Base-by-base conservation (phyloP, 2,113 vertebrate genomes). In the Myiopsitta monachus region DNA sequence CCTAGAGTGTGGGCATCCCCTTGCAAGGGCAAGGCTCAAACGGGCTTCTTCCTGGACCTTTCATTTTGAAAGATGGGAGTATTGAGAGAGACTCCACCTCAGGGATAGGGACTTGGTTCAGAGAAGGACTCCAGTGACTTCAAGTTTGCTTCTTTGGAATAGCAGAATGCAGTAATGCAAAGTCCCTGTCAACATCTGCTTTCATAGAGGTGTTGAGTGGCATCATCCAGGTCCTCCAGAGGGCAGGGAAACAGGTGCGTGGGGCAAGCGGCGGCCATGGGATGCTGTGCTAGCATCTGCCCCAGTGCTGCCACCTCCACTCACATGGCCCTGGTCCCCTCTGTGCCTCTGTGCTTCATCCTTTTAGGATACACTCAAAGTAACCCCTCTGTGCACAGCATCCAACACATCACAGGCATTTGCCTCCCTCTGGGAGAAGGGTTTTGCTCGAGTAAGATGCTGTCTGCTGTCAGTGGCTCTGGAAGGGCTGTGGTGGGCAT, bases 211-310 rank as follows among this genome's bases (percentile, higher is more conserved):
- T 57, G 72, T 11, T 16, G 59, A 76, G 12, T 21, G 51, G 21
- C 51, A 7, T 61, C 1, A 0, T 62, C 16, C 1, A 0, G 36
- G 47, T 33, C 43, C 75, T 90, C 33, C 0, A 0, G 36, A 13
- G 52, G 51, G 39, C 24, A 27, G 4, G 2, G 1, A 1, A n/a
- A 17, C 30, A 11, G 46, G 39, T 10, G 10, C 23, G 8, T 1
- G 13, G 24, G n/a, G n/a, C 6, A 63, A 11, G 38, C 6, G 3
- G 63, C 38, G 38, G 43, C 33, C 39, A 7, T 1, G 0, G 23
- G 30, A 61, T 52, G 28, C 78, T 11, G 1, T 5, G 4, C 33
- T 19, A 5, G 11, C 36, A 16, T 23, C 67, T 78, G 28, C 31
- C 33, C 22, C 38, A 6, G 15, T 22, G 4, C 26, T 38, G 44